These are phyloP conservation scores for Neotoxoptera formosana DNA, from an alignment of 1,140 invertebrate species.

Conservation along the genomic window DNA sequence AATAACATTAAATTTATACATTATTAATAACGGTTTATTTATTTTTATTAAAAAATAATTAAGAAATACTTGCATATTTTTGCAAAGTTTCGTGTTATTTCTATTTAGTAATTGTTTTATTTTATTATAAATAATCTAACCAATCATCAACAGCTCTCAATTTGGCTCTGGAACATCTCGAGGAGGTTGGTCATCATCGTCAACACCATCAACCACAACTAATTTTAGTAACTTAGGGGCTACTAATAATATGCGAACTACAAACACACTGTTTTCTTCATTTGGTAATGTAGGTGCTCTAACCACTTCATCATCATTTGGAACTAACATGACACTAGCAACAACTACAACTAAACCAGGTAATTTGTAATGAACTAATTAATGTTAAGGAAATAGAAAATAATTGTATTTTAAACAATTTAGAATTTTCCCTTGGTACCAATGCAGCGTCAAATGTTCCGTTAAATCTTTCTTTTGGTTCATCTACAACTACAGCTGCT, in stretches of 20 bases:
- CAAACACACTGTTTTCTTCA: background rate
- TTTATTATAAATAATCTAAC: background rate
- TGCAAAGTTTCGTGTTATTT: background rate
- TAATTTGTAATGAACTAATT: background rate
- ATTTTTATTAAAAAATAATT: too few relatives aligned
- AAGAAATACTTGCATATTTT: too few relatives aligned
- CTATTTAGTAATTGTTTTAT: background rate
- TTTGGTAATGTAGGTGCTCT: background rate
- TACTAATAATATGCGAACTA: background rate
- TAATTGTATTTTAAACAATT: background rate
- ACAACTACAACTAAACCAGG: slow-evolving; percentile 42
- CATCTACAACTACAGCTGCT: background rate
- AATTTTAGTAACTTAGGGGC: slow-evolving; percentile 32
- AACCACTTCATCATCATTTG: slow-evolving; percentile 22
- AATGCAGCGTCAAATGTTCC: slow-evolving; percentile 37
- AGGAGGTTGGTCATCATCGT: slow-evolving; percentile 25
- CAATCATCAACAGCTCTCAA: slow-evolving; percentile 13
- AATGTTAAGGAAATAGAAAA: background rate
- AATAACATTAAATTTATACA: background rate
- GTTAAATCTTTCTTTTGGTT: slow-evolving; percentile 46
- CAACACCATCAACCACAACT: slow-evolving; percentile 21
- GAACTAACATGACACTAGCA: background rate
- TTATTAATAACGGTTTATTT: background rate
- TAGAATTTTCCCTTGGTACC: slow-evolving; percentile 36
- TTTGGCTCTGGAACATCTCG: slow-evolving; percentile 45